phyloP scores from a whole-genome alignment of 2,113 vertebrate species.

The Opisthocomus hoazin region DNA sequence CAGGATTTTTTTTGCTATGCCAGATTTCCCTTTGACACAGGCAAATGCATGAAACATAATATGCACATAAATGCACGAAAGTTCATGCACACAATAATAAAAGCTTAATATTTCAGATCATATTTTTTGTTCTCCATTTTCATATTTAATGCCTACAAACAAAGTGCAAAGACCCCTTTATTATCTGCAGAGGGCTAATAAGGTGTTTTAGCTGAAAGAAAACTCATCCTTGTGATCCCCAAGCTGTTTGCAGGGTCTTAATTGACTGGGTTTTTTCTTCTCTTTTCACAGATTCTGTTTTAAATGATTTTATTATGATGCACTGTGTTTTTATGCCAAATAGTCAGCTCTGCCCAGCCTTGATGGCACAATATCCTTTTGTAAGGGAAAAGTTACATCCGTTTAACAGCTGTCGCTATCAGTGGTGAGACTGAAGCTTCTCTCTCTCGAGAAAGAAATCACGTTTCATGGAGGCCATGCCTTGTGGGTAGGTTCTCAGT shows the following conservation, averaged over 20 bases:
- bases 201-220: not conserved
- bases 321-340: slow-evolving; percentile 97
- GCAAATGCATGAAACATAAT: not conserved
- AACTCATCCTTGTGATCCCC: not conserved
- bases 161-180: not conserved
- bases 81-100: not conserved
- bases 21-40: not conserved
- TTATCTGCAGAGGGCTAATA: not conserved
- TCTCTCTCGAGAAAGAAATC: not conserved
- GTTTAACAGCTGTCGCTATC: not conserved
- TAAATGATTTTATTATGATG: slow-evolving; percentile 95
- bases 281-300: slow-evolving; percentile 79
- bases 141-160: not conserved
- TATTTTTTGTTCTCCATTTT: not conserved
- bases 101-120: not conserved
- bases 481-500: not conserved
- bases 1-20: not conserved
- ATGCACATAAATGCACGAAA: not conserved
- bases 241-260: not conserved
- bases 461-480: not conserved
- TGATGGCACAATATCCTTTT: slow-evolving; percentile 98
- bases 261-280: slow-evolving; percentile 30
- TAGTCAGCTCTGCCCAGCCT: slow-evolving; percentile 85
- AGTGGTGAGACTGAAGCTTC: not conserved
- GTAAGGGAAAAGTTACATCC: not conserved